These are phyloP conservation scores for Lagodon rhomboides DNA, from an alignment of 2,797 vertebrate genomes.

Conservation along the genomic window DNA sequence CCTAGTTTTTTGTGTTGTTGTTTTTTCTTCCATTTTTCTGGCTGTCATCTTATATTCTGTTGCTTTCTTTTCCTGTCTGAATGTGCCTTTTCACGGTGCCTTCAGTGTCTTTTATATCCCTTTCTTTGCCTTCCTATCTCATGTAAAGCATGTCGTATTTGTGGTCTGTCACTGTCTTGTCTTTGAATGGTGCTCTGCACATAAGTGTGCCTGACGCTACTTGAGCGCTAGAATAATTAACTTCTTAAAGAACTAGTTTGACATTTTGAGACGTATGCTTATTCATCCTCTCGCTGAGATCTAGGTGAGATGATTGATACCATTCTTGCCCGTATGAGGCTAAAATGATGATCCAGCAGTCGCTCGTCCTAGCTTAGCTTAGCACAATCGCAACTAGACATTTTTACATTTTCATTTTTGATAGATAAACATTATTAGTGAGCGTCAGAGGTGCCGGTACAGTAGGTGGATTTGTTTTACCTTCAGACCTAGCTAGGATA, in stretches of 20 bases:
- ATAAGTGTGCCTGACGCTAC: background rate
- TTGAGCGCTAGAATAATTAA: background rate
- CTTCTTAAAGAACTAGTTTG: background rate
- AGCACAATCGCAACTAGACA: background rate
- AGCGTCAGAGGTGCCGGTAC: background rate
- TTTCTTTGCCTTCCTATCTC: background rate
- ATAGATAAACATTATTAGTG: too few species aligned
- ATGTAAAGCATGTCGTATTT: background rate
- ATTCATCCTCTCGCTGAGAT: background rate
- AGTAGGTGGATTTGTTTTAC: too few species aligned
- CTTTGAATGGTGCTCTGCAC: background rate
- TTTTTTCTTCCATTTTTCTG: background rate
- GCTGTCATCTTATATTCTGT: background rate
- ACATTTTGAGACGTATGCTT: too few species aligned
- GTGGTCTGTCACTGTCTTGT: background rate
- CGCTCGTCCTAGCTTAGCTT: background rate
- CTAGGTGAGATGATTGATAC: too few species aligned
- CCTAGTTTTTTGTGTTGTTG: background rate
- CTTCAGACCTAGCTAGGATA: background rate
- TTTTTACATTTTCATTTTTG: background rate
- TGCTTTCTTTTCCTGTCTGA: background rate
- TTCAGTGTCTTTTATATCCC: background rate
- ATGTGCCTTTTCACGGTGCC: background rate
- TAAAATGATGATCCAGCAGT: background rate
- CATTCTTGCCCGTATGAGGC: background rate